Conservation (phyloP, 92 coral and sea anemone species). For the Siderastrea siderea region DNA sequence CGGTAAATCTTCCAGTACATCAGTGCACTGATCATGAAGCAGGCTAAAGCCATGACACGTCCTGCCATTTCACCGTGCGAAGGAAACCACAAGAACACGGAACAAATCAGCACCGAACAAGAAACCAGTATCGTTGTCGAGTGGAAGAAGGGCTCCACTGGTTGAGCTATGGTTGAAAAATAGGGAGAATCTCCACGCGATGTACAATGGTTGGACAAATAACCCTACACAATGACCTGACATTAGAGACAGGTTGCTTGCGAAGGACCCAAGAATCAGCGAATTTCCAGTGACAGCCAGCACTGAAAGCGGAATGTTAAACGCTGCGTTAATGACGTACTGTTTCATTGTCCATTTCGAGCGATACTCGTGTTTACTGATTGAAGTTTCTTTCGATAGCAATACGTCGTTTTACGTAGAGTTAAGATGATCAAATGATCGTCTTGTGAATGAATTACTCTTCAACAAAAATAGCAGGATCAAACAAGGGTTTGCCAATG, state of each 20-base stretch:
- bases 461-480: no score
- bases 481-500: no score
- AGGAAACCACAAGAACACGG: background rate
- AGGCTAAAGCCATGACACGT: background rate
- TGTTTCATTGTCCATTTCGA: background rate
- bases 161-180: background rate
- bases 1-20: conserved; percentile 32
- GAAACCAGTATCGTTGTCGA: background rate
- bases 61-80: background rate
- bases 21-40: background rate
- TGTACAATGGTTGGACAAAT: conserved; percentile 25
- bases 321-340: background rate
- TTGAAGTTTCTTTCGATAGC: background rate
- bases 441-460: no score
- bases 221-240: conserved; percentile 22
- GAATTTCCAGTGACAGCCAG: conserved; percentile 25
- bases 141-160: background rate
- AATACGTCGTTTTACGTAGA: background rate
- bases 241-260: background rate
- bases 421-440: no score
- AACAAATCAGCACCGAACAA: background rate
- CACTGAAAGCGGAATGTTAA: conserved; percentile 12
- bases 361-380: background rate
- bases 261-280: conserved; percentile 13
- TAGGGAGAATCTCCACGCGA: background rate